phyloP scores from a whole-genome alignment of 2,113 vertebrate genomes.

The Elanoides forficatus region DNA sequence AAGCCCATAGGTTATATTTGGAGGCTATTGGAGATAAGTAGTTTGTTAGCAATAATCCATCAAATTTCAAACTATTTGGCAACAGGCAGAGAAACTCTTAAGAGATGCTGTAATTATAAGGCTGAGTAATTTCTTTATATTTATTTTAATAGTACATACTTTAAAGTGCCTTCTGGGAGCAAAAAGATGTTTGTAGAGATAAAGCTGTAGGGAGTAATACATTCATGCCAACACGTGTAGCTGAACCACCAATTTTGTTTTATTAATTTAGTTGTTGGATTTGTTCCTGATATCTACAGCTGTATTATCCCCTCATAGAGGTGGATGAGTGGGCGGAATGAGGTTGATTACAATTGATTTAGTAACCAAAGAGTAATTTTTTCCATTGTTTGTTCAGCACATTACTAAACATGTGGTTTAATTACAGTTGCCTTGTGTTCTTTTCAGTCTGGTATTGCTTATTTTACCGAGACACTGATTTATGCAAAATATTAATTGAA shows the following conservation, averaged over 20 bases:
- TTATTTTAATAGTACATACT: constrained; percentile 23
- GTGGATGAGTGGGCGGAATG: constrained; percentile 22
- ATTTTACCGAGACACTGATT: constrained; percentile 48
- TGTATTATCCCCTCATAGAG: constrained; percentile 31
- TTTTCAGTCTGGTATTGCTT: constrained; percentile 23
- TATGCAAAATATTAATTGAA: constrained; percentile 65
- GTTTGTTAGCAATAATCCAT: background rate
- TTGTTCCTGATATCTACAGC: constrained; percentile 40
- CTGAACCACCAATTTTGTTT: constrained; percentile 40
- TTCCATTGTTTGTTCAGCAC: constrained; percentile 53
- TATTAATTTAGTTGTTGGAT: constrained; percentile 58
- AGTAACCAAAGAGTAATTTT: constrained; percentile 52
- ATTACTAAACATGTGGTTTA: constrained; percentile 52
- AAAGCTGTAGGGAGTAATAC: constrained; percentile 9
- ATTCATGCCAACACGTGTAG: background rate
- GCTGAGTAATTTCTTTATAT: constrained; percentile 16
- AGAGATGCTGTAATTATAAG: constrained; percentile 12
- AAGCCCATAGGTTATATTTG: background rate
- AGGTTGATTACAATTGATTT: constrained; percentile 60
- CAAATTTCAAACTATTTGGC: background rate
- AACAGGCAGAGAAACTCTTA: constrained; percentile 3
- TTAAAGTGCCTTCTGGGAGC: background rate
- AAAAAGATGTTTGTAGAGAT: constrained; percentile 24
- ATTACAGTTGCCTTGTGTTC: constrained; percentile 52
- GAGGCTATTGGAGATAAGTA: background rate